Evolutionary conservation across 2,888 invertebrate species (phyloP), one percentile per base, ranked within the genome.

Genomic region (Dolichopus griseipennis): DNA sequence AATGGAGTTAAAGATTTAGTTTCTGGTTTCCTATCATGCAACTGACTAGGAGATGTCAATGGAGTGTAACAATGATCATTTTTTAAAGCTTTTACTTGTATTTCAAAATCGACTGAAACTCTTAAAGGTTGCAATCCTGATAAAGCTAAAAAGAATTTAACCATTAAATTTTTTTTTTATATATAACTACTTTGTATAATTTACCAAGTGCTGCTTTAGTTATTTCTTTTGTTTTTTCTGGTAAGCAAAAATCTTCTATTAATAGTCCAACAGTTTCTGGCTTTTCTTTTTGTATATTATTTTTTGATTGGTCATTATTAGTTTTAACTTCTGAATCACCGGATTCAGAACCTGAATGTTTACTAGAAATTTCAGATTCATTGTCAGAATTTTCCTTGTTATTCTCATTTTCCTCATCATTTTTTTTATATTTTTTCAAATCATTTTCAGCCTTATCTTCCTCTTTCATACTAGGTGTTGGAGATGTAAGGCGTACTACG

Each of bases 41-140:
- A 78, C 75, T 85, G 86, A 74, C 85, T 85, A 41, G 89, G 87
- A 68, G 89, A 88, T 43, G 85, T 88, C 61, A 87, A 84, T 65
- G 88, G 85, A 64, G 92, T 92, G 73, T 92, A 92, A 76, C 92
- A 92, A 76, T 93, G 92, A 78, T 92, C 92, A 82, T 92, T 87
- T 75, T 87, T 86, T 73, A 90, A 87, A 6, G 90, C 74, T 68
- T 75, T 75, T 37, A 79, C 66, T 63, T 78, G 73, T 21, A 80
- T 79, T 66, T 81, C 80, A n/a, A 76, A 75, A 67, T 81, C 80
- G 9, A 78, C 76, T 37, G 77, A 76, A 15, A 77, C 75, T 66
- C 78, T 77, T 20, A 76, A 73, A n/a, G 78, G 74, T 20, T 79
- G 76, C 8, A 79, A 73, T 0, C 81, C 81, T 41, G 81, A 81